Evolutionary conservation across 2,113 vertebrate genomes (phyloP).

Genomic region (Sterrhoptilus dennistouni): DNA sequence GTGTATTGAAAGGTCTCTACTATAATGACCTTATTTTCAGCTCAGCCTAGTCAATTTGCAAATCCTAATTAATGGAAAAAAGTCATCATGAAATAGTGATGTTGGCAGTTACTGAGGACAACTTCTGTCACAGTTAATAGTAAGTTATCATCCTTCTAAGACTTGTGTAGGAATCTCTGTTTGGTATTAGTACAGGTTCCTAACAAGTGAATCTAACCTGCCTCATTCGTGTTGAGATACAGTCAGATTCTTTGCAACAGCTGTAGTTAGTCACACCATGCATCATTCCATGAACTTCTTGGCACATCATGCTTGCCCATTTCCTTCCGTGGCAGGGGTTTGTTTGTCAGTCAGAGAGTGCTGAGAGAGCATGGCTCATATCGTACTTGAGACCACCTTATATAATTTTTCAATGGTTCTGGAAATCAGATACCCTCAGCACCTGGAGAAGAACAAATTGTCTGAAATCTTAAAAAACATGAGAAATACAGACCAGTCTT

Average conservation of each 20-base stretch:
- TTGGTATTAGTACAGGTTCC: background rate
- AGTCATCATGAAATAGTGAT: background rate
- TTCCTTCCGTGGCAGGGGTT: background rate
- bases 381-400: background rate
- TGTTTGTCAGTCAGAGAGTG: background rate
- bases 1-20: background rate
- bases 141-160: background rate
- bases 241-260: background rate
- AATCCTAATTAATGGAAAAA: background rate
- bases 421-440: background rate
- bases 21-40: background rate
- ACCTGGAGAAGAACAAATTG: background rate
- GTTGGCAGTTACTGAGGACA: background rate
- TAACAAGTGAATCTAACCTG: background rate
- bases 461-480: background rate
- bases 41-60: background rate
- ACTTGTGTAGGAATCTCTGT: background rate
- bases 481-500: background rate
- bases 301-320: background rate
- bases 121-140: background rate
- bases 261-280: background rate
- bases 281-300: background rate
- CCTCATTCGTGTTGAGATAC: background rate
- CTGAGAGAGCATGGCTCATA: background rate
- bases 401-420: background rate